A percentile compares a stretch with the other conserved stretches of the same genome.
phyloP scores from a whole-genome alignment of 2,797 vertebrate species.

The Enteromius trimaculatus region DNA sequence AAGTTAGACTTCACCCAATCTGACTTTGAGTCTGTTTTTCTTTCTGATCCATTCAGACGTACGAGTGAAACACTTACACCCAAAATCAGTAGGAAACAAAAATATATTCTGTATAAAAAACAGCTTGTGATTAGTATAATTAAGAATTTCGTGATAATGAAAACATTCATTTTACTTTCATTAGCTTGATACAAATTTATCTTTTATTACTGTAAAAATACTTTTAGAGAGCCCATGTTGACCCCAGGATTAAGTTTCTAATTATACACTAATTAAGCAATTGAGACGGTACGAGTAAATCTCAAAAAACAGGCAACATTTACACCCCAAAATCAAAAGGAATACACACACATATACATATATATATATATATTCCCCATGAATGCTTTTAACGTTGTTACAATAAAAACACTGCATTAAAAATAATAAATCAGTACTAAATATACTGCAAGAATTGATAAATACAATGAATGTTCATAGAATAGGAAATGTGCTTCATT shows the following conservation, averaged over 20 bases:
- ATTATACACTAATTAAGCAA: neutral
- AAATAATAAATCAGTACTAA: neutral
- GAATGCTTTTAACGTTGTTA: neutral
- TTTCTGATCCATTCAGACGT: neutral
- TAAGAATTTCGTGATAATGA: neutral
- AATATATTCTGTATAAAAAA: neutral
- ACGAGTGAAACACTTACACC: neutral
- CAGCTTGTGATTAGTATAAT: neutral
- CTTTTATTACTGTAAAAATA: neutral
- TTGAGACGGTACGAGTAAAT: too few relatives aligned
- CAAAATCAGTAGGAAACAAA: neutral
- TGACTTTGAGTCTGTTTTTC: neutral
- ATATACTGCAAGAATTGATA: neutral
- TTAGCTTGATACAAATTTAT: neutral
- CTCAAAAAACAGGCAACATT: neutral
- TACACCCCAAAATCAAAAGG: neutral
- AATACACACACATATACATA: too few relatives aligned
- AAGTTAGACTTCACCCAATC: neutral
- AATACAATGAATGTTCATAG: neutral
- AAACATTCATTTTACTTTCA: neutral
- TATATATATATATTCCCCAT: too few relatives aligned
- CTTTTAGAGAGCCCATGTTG: neutral
- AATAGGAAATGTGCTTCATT: constrained; percentile 3
- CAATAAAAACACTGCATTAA: neutral
- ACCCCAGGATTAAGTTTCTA: neutral